Percentiles rank a stretch among this genome's conserved stretches.
Evolutionary conservation across 2,113 vertebrate species (phyloP).

Genomic region (Thunnus thynnus): DNA sequence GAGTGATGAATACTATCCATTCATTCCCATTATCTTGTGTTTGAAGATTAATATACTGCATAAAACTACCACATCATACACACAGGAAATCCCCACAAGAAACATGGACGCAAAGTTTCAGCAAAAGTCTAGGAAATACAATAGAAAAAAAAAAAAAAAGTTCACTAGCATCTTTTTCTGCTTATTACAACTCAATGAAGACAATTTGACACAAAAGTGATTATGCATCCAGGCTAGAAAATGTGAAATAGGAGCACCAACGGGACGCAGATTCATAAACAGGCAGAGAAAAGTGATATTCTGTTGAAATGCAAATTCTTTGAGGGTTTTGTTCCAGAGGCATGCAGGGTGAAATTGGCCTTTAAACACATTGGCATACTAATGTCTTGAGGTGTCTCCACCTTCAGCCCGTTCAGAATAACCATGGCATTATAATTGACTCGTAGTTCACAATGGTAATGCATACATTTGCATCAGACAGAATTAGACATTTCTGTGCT

Average conservation of each 20-base stretch:
- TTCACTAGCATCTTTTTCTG: conserved; percentile 56
- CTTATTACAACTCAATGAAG: conserved; percentile 72
- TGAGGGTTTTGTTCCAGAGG: conserved; percentile 80
- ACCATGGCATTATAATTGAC: conserved; percentile 72
- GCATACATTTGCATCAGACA: conserved; percentile 71
- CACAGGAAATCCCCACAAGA: conserved; percentile 39
- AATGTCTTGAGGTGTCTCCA: conserved; percentile 76
- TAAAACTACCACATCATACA: conserved; percentile 12
- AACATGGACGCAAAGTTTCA: conserved; percentile 30
- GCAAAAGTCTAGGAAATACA: conserved; percentile 44
- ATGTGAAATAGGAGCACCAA: conserved; percentile 67
- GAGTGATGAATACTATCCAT: conserved; percentile 31
- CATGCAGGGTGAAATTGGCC: conserved; percentile 84
- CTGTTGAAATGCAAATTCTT: conserved; percentile 81
- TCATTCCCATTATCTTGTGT: conserved; percentile 35
- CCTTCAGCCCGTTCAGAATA: conserved; percentile 72
- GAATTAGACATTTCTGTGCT: conserved; percentile 64
- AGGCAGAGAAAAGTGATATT: conserved; percentile 79
- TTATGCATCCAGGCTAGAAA: conserved; percentile 74
- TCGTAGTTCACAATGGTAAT: conserved; percentile 67
- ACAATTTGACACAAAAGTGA: conserved; percentile 80
- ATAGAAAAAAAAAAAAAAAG: conserved; percentile 3
- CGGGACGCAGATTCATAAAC: conserved; percentile 70
- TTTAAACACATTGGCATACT: conserved; percentile 80
- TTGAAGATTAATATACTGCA: conserved; percentile 41